Percentiles rank a stretch among this genome's conserved stretches.
Conservation (phyloP, 2,888 invertebrate genomes). For the Melipona bicolor region DNA sequence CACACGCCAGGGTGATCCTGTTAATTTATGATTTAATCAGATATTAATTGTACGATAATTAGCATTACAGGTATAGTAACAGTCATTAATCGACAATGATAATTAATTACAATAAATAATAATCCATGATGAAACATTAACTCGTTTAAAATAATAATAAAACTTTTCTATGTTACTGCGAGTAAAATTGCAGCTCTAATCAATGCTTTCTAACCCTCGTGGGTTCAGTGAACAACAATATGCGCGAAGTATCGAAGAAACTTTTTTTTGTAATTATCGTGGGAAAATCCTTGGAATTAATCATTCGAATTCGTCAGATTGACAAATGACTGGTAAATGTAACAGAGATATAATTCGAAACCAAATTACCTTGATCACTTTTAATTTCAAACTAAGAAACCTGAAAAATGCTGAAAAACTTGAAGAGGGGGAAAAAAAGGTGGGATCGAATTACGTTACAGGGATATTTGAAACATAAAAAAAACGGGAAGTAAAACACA, state of each 20-base stretch:
- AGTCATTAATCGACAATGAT: not conserved
- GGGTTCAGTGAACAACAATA: constrained; percentile 23
- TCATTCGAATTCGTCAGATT: not conserved
- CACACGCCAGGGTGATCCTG: constrained; percentile 98
- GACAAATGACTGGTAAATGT: not conserved
- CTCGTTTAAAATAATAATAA: not conserved
- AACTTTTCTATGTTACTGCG: constrained; percentile 14
- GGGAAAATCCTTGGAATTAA: constrained; percentile 1
- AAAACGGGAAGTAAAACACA: constrained; percentile 13
- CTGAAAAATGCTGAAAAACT: constrained; percentile 62
- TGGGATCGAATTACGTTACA: constrained; percentile 19
- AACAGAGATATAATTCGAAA: not conserved
- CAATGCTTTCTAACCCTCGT: constrained; percentile 59
- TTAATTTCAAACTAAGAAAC: constrained; percentile 16
- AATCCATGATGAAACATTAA: not conserved
- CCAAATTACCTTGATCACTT: constrained; percentile 52
- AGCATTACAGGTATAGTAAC: not conserved
- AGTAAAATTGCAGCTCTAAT: constrained; percentile 59
- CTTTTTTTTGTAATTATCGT: constrained; percentile 1
- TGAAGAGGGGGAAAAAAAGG: constrained; percentile 1
- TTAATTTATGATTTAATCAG: constrained; percentile 59
- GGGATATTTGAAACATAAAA: not conserved
- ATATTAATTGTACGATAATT: constrained; percentile 56
- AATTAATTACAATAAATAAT: constrained; percentile 1
- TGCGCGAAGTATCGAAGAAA: constrained; percentile 31